phyloP scores from a whole-genome alignment of 2,113 vertebrate genomes.

The Cairina moschata region DNA sequence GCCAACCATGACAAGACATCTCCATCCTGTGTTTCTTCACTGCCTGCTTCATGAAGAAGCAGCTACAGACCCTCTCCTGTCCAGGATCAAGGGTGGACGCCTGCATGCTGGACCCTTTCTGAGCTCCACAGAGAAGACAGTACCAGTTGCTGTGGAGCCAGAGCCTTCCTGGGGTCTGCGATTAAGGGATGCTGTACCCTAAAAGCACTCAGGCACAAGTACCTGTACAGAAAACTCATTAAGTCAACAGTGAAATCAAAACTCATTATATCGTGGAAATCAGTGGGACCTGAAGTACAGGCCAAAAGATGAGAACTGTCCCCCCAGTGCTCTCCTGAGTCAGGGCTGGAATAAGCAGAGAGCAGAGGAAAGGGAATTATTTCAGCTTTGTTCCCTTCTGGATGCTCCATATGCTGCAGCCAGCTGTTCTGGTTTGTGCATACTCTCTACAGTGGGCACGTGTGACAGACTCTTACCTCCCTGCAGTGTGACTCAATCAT shows the following conservation, averaged over 20 bases:
- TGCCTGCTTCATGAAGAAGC: not conserved
- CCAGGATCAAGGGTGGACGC: not conserved
- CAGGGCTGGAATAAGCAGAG: constrained; percentile 53
- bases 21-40: not conserved
- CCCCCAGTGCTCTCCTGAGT: constrained; percentile 6
- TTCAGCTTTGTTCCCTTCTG: constrained; percentile 66
- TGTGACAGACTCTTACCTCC: constrained; percentile 53
- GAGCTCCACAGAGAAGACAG: not conserved
- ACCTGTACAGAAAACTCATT: not conserved
- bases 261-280: not conserved
- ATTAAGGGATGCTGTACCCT: not conserved
- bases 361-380: constrained; percentile 66
- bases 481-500: constrained; percentile 52
- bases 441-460: constrained; percentile 13
- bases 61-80: not conserved
- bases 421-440: constrained; percentile 61
- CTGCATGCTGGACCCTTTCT: not conserved
- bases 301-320: not conserved
- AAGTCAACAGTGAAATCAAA: not conserved
- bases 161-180: not conserved
- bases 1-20: not conserved
- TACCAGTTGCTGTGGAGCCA: not conserved
- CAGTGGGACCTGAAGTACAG: not conserved
- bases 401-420: constrained; percentile 61
- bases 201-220: not conserved